Evolutionary conservation across 1,140 invertebrate genomes (phyloP).

Genomic region (Colletes gigas): DNA sequence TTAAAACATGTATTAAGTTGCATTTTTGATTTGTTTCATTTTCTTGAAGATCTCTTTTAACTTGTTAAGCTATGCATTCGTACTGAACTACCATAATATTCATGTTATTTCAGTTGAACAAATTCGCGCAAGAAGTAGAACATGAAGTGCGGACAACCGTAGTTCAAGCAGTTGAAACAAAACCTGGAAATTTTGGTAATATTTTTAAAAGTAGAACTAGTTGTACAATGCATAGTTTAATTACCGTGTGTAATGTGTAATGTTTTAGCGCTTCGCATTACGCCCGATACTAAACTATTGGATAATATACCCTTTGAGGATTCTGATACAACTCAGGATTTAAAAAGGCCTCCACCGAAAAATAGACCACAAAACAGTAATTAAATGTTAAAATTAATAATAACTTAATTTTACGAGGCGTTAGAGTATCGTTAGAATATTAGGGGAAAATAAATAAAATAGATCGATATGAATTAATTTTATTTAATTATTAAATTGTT

Average conservation of each 20-base stretch:
- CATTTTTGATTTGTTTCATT: no score
- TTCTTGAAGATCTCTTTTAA: no score
- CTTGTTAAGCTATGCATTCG: not conserved
- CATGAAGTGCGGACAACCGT: slow-evolving; percentile 84
- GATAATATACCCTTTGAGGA: slow-evolving; percentile 82
- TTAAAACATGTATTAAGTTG: no score
- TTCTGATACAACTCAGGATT: slow-evolving; percentile 39
- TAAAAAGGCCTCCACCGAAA: slow-evolving; percentile 14
- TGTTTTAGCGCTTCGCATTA: slow-evolving; percentile 81
- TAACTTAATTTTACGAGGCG: not conserved
- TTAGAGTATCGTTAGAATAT: not conserved
- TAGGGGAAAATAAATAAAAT: not conserved
- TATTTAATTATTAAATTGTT: no score
- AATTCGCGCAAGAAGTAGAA: slow-evolving; percentile 84
- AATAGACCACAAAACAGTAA: slow-evolving; percentile 14
- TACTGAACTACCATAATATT: not conserved
- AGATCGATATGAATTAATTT: no score
- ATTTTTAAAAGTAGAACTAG: slow-evolving; percentile 6
- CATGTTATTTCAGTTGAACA: slow-evolving; percentile 82
- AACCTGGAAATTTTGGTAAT: slow-evolving; percentile 83
- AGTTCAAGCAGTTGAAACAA: slow-evolving; percentile 84
- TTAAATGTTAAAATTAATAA: slow-evolving; percentile 21
- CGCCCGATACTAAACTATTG: slow-evolving; percentile 80
- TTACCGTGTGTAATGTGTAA: not conserved
- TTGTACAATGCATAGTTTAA: not conserved